These are phyloP conservation scores for Gavialis gangeticus DNA, from an alignment of 2,113 vertebrate species.

Conservation along the genomic window DNA sequence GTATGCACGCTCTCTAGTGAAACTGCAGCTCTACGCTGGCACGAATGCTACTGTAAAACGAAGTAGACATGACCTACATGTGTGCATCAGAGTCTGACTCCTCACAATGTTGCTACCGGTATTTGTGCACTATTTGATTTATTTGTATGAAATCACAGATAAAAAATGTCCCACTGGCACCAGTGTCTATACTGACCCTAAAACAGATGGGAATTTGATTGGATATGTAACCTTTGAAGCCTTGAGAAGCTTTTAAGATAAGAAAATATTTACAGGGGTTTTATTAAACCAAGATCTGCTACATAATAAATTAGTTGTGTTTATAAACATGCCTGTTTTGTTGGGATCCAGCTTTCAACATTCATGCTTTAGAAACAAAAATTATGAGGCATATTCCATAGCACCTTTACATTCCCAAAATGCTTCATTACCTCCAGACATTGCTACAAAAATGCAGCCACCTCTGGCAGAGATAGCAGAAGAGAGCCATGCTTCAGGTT, in stretches of 20 bases:
- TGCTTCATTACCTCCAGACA: background rate
- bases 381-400: background rate
- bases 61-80: background rate
- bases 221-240: constrained; percentile 34
- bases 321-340: constrained; percentile 12
- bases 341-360: background rate
- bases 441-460: no score
- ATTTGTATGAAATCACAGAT: constrained; percentile 70
- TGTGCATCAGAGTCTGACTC: background rate
- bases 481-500: fast-evolving
- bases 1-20: background rate
- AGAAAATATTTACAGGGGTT: constrained; percentile 56
- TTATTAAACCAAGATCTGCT: constrained; percentile 45
- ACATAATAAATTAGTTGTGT: constrained; percentile 39
- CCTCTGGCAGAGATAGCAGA: background rate
- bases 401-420: background rate
- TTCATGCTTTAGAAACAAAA: background rate
- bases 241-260: constrained; percentile 35
- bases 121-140: constrained; percentile 71
- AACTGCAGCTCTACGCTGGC: background rate
- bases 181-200: constrained; percentile 40
- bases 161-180: constrained; percentile 57
- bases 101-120: constrained; percentile 24
- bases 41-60: background rate
- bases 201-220: constrained; percentile 23